Evolutionary conservation across 2,113 vertebrate species (phyloP).

Genomic region (Halichoerus grypus): DNA sequence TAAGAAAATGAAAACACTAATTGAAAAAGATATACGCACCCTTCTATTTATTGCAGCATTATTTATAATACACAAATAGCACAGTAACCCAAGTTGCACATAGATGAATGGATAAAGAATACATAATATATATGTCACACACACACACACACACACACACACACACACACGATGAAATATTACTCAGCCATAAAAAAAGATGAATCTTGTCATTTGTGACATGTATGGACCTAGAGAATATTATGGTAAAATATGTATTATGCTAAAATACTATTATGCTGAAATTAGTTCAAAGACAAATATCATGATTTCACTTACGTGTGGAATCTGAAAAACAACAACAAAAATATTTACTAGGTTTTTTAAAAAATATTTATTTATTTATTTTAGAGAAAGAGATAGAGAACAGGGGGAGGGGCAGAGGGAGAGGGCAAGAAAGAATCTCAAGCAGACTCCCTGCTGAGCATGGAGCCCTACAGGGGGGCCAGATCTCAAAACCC

Average conservation of each 20-base stretch:
- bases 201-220: background rate
- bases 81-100: background rate
- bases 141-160: too few species aligned
- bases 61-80: background rate
- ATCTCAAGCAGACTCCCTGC: background rate
- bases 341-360: background rate
- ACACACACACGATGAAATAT: background rate
- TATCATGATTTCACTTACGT: background rate
- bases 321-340: background rate
- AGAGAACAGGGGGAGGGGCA: background rate
- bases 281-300: background rate
- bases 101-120: background rate
- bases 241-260: background rate
- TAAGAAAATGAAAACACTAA: background rate
- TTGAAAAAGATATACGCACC: background rate
- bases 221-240: background rate
- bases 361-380: background rate
- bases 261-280: background rate
- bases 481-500: background rate
- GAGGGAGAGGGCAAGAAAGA: background rate
- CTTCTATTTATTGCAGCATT: background rate
- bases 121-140: background rate
- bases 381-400: background rate
- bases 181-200: background rate
- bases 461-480: background rate